phyloP scores from a whole-genome alignment of 2,888 invertebrate species.

The Platypus cylindrus region DNA sequence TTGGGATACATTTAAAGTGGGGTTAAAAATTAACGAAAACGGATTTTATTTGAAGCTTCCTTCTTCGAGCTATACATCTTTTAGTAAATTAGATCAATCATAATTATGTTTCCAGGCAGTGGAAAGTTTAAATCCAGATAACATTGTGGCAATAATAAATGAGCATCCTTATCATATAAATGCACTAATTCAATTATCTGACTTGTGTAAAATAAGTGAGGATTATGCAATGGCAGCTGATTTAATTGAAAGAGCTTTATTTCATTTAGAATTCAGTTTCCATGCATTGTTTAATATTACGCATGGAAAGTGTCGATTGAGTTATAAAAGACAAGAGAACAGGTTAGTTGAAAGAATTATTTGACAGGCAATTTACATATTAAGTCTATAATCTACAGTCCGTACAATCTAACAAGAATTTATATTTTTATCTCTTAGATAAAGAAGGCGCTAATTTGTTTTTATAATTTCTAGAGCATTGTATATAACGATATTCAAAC shows the following conservation, averaged over 20 bases:
- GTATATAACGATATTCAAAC: conserved; percentile 70
- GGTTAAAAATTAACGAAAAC: no score
- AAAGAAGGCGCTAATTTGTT: neutral
- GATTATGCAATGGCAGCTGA: conserved; percentile 68
- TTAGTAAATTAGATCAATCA: neutral
- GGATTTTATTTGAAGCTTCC: neutral
- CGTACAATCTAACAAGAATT: no score
- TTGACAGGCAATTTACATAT: neutral
- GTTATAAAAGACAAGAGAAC: conserved; percentile 71
- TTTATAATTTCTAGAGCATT: conserved; percentile 44
- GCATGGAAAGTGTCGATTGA: conserved; percentile 58
- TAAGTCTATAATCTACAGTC: neutral
- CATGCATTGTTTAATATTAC: conserved; percentile 70
- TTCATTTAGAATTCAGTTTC: conserved; percentile 63
- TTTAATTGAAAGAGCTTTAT: conserved; percentile 65
- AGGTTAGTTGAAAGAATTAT: conserved; percentile 34
- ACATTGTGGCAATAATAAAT: conserved; percentile 61
- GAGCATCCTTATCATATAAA: conserved; percentile 71
- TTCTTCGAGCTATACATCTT: neutral
- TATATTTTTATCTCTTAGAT: no score
- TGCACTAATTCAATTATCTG: conserved; percentile 65
- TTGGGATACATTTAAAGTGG: no score
- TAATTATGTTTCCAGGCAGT: conserved; percentile 51
- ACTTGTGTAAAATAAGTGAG: conserved; percentile 65
- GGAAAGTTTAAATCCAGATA: conserved; percentile 65